Percentiles rank a stretch among this genome's conserved stretches.
phyloP scores from a whole-genome alignment of 2,888 invertebrate species.

The Cheilosia scutellata region DNA sequence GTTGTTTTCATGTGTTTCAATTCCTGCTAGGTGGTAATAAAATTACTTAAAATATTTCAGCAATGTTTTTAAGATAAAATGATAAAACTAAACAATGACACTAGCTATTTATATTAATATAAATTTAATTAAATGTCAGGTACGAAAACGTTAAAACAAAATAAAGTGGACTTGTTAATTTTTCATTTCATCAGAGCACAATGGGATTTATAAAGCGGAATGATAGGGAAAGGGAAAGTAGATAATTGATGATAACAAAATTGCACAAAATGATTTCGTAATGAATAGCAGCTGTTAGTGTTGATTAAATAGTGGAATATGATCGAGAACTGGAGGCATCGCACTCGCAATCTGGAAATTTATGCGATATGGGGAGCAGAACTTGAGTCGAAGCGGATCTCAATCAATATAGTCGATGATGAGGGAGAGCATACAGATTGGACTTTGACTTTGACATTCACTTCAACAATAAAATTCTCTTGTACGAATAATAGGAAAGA shows the following conservation, averaged over 20 bases:
- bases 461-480: background rate
- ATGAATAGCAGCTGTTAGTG: background rate
- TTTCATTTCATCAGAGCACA: no score
- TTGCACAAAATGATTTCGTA: background rate
- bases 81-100: background rate
- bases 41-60: background rate
- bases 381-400: no score
- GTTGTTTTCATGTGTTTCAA: slow-evolving; percentile 2
- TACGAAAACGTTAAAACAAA: background rate
- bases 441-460: background rate
- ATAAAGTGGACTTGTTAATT: background rate
- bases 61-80: background rate
- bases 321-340: no score
- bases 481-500: no score
- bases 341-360: no score
- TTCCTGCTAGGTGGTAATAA: background rate
- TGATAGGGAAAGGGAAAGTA: background rate
- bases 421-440: background rate
- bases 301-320: background rate
- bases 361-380: no score
- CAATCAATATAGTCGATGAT: no score
- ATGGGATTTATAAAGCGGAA: background rate
- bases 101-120: background rate
- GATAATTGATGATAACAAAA: background rate
- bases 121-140: background rate